phyloP scores from a whole-genome alignment of 2,888 invertebrate genomes.

The Meta bourneti region DNA sequence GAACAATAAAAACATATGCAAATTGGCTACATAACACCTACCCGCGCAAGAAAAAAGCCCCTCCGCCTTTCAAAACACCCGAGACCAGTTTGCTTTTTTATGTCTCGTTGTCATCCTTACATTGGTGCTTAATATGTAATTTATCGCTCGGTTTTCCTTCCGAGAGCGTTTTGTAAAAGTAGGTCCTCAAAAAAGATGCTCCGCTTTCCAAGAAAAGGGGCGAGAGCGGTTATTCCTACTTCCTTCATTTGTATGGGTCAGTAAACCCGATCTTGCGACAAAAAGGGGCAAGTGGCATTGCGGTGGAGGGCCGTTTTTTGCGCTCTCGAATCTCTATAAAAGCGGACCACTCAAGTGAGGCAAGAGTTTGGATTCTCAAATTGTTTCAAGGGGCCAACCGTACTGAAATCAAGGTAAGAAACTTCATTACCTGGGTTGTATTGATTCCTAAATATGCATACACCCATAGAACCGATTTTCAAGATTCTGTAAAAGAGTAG shows the following conservation, averaged over 20 bases:
- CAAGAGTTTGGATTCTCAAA: slow-evolving; percentile 1
- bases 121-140: slow-evolving; percentile 1
- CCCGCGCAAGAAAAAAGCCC: background rate
- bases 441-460: too few species aligned
- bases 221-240: slow-evolving; percentile 42
- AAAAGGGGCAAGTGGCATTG: background rate
- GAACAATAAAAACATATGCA: slow-evolving; percentile 38
- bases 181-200: slow-evolving; percentile 53
- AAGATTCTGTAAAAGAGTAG: too few species aligned
- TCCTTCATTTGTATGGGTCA: slow-evolving; percentile 71
- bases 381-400: background rate
- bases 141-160: slow-evolving; percentile 9
- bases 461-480: too few species aligned
- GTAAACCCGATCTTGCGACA: slow-evolving; percentile 57
- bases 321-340: slow-evolving; percentile 29
- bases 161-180: slow-evolving; percentile 50
- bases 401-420: background rate
- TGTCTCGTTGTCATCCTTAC: background rate
- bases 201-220: slow-evolving; percentile 14
- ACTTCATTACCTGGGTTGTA: background rate
- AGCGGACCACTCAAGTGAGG: background rate
- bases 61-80: background rate
- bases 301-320: slow-evolving; percentile 22
- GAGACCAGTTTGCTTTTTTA: background rate
- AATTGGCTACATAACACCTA: slow-evolving; percentile 1